A percentile compares a stretch with the other conserved stretches of the same genome.
phyloP scores from a whole-genome alignment of 2,888 invertebrate species.

The Sericinus montela region DNA sequence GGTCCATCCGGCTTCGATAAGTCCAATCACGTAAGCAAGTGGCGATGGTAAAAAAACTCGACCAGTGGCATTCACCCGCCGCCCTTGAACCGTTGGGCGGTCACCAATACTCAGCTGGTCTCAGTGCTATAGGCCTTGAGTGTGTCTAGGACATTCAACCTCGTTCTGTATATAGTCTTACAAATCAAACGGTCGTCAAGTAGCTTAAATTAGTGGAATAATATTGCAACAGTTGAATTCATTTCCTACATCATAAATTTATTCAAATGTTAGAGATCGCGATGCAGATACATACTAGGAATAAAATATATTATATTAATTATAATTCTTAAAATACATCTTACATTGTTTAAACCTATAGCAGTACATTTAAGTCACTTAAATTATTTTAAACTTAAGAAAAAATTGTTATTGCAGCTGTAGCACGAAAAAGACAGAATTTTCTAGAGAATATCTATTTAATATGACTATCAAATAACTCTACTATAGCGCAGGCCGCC shows the following conservation, averaged over 20 bases:
- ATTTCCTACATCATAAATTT: slow-evolving; percentile 5
- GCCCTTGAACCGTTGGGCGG: slow-evolving; percentile 70
- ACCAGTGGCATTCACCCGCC: slow-evolving; percentile 71
- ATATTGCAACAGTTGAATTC: not conserved
- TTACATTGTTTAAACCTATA: not conserved
- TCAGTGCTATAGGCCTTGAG: slow-evolving; percentile 63
- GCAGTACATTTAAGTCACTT: slow-evolving; percentile 12
- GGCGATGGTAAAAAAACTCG: slow-evolving; percentile 61
- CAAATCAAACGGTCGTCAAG: slow-evolving; percentile 15
- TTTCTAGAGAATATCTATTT: too few species aligned
- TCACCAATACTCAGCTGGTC: slow-evolving; percentile 66
- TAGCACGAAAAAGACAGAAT: too few species aligned
- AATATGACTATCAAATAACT: too few species aligned
- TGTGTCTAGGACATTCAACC: slow-evolving; percentile 66
- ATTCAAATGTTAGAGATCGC: not conserved
- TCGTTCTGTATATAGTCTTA: slow-evolving; percentile 33
- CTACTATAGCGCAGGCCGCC: too few species aligned
- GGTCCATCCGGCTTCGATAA: slow-evolving; percentile 62
- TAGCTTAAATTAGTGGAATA: not conserved
- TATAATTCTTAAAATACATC: slow-evolving; percentile 11
- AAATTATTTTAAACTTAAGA: too few species aligned
- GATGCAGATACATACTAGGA: too few species aligned
- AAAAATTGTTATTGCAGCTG: too few species aligned
- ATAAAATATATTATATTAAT: too few species aligned
- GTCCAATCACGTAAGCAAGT: slow-evolving; percentile 59